Percentiles rank a stretch among this genome's conserved stretches.
Evolutionary conservation across 1,140 invertebrate genomes (phyloP).

Genomic region (Camponotus floridanus): DNA sequence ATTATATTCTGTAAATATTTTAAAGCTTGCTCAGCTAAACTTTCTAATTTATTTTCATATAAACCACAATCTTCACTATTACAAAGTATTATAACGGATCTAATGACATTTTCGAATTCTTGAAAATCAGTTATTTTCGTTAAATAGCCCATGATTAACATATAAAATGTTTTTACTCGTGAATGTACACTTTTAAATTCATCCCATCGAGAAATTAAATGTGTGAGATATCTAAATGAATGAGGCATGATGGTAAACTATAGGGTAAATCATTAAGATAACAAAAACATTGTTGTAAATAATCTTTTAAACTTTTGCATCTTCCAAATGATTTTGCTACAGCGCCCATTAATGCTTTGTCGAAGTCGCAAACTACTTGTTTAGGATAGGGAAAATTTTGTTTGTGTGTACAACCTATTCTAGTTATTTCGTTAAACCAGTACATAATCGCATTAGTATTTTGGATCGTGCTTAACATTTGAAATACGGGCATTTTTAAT

Average conservation of each 20-base stretch:
- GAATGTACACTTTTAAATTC: background rate
- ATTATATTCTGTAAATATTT: background rate
- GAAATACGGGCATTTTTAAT: background rate
- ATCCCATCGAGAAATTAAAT: background rate
- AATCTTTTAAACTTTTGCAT: background rate
- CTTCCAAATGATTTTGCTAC: background rate
- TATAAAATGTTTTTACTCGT: conserved; percentile 7
- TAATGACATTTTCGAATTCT: background rate
- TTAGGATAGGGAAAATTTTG: background rate
- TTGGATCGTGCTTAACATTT: background rate
- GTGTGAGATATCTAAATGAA: background rate
- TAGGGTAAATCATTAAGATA: background rate
- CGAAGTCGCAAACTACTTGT: background rate
- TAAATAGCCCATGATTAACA: background rate
- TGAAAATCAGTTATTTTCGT: background rate
- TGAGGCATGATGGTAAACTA: conserved; percentile 1
- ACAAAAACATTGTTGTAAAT: background rate
- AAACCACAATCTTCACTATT: background rate
- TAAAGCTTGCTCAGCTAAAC: background rate
- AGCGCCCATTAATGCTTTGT: background rate
- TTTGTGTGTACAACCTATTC: background rate
- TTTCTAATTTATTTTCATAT: background rate
- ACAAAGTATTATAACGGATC: background rate
- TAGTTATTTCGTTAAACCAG: background rate
- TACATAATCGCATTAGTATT: background rate